Conservation (phyloP, 2,797 vertebrate species). For the Acridotheres tristis region DNA sequence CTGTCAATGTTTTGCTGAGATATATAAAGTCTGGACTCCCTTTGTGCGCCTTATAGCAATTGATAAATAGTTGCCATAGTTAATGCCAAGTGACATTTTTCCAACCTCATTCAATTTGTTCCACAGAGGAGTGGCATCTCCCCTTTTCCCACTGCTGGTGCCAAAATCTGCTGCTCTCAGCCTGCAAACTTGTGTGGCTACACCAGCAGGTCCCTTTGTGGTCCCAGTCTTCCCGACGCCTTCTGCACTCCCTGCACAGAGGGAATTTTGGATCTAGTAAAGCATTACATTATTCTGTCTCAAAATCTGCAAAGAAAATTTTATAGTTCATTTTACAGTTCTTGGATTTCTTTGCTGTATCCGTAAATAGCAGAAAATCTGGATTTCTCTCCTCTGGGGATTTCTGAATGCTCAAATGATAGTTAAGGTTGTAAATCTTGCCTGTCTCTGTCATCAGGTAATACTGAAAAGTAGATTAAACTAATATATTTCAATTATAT, state of each 20-base stretch:
- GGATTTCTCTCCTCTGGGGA: background rate
- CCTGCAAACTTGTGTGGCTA: background rate
- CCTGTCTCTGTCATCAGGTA: background rate
- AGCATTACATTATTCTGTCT: background rate
- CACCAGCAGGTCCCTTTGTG: background rate
- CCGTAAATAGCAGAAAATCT: background rate
- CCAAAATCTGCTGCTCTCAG: background rate
- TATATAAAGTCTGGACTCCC: background rate
- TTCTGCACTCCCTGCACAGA: background rate
- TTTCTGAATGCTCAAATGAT: background rate
- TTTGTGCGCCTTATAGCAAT: background rate
- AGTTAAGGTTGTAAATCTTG: background rate
- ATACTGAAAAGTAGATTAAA: background rate
- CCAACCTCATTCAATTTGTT: background rate
- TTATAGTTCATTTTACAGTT: background rate
- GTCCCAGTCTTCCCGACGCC: background rate
- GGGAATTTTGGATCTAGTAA: background rate
- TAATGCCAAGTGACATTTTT: background rate
- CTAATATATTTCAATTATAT: background rate
- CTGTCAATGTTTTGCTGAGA: background rate
- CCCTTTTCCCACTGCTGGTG: fast-evolving
- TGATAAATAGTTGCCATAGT: background rate
- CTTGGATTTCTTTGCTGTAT: background rate
- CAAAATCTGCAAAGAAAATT: background rate
- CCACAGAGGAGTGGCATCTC: background rate